phyloP scores from a whole-genome alignment of 2,888 invertebrate genomes.

The Drosophila bunnanda region DNA sequence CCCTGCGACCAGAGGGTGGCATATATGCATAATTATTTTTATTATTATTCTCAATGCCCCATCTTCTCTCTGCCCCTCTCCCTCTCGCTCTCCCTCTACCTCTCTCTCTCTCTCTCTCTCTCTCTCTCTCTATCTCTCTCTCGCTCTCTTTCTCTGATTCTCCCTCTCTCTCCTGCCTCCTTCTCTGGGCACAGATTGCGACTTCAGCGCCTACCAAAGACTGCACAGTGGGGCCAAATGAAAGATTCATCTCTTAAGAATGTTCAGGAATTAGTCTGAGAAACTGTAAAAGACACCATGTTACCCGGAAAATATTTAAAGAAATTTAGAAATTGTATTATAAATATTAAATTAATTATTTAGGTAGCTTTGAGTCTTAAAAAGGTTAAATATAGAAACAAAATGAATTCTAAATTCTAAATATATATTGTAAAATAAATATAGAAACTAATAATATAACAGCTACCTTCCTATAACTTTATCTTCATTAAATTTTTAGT shows the following conservation, averaged over 20 bases:
- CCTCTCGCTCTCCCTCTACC: neutral
- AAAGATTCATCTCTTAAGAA: neutral
- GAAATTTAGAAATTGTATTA: neutral
- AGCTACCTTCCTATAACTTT: no score
- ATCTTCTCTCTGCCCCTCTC: constrained; percentile 2
- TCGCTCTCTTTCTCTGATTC: neutral
- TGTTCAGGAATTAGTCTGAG: no score
- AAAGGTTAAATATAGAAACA: neutral
- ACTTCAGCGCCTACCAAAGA: constrained; percentile 46
- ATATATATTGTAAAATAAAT: neutral
- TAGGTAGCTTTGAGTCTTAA: neutral
- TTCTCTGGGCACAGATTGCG: constrained; percentile 53
- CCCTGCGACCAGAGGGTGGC: constrained; percentile 56
- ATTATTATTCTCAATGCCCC: constrained; percentile 73
- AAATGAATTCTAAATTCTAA: neutral
- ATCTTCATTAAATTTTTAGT: neutral
- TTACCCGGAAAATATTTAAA: no score
- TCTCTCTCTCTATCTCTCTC: neutral
- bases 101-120: neutral
- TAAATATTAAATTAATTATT: neutral
- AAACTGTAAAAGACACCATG: no score
- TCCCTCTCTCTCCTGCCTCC: neutral
- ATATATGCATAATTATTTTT: constrained; percentile 80
- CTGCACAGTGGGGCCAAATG: constrained; percentile 6
- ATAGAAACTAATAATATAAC: no score